Evolutionary conservation across 2,888 invertebrate genomes (phyloP).

Genomic region (Melieria crassipennis): DNA sequence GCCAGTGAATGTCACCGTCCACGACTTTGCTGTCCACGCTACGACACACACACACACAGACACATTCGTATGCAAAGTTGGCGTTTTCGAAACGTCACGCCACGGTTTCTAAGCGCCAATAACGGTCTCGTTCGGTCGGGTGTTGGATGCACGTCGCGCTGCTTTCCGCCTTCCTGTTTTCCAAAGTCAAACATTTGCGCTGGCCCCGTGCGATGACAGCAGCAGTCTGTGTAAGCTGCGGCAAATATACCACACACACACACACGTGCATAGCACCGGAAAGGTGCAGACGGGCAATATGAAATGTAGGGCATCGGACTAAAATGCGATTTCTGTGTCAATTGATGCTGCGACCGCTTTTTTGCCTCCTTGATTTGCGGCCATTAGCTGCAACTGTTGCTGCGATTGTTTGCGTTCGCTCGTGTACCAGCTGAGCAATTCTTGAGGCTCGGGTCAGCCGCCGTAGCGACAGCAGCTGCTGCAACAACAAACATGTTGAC

Average conservation of each 20-base stretch:
- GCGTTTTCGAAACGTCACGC: not conserved
- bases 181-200: constrained; percentile 44
- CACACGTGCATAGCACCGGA: no score
- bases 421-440: not conserved
- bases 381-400: constrained; percentile 24
- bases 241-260: no score
- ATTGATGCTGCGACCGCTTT: constrained; percentile 31
- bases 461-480: not conserved
- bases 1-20: no score
- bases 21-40: no score
- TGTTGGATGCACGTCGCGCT: not conserved
- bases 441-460: not conserved
- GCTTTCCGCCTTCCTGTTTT: constrained; percentile 33
- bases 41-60: no score
- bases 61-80: no score
- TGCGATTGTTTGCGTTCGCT: constrained; percentile 27
- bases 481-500: constrained; percentile 10
- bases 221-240: no score
- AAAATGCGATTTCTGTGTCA: constrained; percentile 40
- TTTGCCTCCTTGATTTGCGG: not conserved
- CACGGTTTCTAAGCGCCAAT: not conserved
- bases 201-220: not conserved
- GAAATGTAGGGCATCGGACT: constrained; percentile 49
- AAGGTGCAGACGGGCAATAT: constrained; percentile 12
- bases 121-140: no score